Conservation (phyloP, 2,113 vertebrate genomes). For the Theristicus caerulescens region DNA sequence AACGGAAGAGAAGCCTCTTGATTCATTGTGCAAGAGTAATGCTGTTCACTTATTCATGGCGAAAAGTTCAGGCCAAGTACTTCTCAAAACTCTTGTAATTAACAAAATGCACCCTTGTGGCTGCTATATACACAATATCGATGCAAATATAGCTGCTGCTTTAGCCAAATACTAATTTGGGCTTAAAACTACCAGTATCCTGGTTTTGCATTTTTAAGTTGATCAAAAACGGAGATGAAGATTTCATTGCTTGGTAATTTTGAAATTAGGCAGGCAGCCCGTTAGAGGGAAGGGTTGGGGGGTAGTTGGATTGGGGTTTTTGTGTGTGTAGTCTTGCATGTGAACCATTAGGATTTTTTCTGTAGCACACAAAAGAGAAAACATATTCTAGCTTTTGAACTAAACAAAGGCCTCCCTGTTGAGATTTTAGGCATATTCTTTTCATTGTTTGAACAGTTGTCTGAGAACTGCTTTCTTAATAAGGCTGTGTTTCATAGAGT, state of each 20-base stretch:
- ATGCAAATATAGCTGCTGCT: not conserved
- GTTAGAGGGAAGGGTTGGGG: not conserved
- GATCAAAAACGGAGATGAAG: not conserved
- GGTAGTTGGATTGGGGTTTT: not conserved
- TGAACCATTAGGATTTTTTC: slow-evolving; percentile 37
- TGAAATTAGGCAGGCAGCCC: not conserved
- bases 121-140: not conserved
- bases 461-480: slow-evolving; percentile 9
- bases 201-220: not conserved
- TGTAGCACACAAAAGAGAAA: slow-evolving; percentile 48
- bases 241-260: not conserved
- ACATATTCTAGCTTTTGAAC: slow-evolving; percentile 1
- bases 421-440: slow-evolving; percentile 25
- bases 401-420: slow-evolving; percentile 70
- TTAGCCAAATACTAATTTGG: not conserved
- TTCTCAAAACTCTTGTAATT: not conserved
- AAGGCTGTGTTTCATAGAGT: not conserved
- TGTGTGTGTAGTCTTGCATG: not conserved
- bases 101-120: not conserved
- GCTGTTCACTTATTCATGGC: not conserved
- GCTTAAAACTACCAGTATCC: not conserved
- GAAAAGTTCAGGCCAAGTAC: not conserved
- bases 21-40: not conserved
- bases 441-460: not conserved
- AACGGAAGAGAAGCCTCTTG: not conserved